Evolutionary conservation across 2,888 invertebrate genomes (phyloP).

Genomic region (Leptinotarsa rubiginosa): DNA sequence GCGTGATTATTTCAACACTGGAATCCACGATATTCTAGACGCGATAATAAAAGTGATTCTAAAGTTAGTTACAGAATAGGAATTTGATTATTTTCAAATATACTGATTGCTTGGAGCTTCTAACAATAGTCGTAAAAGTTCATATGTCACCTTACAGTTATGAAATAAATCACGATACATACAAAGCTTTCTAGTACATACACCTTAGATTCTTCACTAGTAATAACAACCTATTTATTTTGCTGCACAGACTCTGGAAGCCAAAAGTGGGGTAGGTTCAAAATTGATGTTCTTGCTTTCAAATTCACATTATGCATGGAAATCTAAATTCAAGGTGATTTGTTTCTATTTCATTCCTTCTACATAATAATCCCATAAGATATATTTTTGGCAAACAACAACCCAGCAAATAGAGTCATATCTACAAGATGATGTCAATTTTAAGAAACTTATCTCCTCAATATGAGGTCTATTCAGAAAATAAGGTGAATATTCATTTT

Average conservation of each 20-base stretch:
- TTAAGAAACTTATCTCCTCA: too few relatives aligned
- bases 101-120: constrained; percentile 2
- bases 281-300: constrained; percentile 28
- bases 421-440: too few relatives aligned
- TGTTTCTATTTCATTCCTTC: too few relatives aligned
- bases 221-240: constrained; percentile 43
- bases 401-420: too few relatives aligned
- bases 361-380: too few relatives aligned
- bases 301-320: constrained; percentile 10
- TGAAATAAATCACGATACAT: constrained; percentile 9
- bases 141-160: neutral
- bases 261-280: constrained; percentile 75
- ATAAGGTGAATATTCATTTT: too few relatives aligned
- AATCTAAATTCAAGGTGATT: too few relatives aligned
- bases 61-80: neutral
- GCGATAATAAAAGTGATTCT: neutral
- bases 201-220: constrained; percentile 39
- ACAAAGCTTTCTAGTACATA: constrained; percentile 16
- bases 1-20: neutral
- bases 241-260: constrained; percentile 76
- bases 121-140: neutral
- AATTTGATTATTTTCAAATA: neutral
- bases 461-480: too few relatives aligned
- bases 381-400: too few relatives aligned
- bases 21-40: neutral